Base-by-base conservation (phyloP, 1,140 invertebrate species). In the Andricus grossulariae region DNA sequence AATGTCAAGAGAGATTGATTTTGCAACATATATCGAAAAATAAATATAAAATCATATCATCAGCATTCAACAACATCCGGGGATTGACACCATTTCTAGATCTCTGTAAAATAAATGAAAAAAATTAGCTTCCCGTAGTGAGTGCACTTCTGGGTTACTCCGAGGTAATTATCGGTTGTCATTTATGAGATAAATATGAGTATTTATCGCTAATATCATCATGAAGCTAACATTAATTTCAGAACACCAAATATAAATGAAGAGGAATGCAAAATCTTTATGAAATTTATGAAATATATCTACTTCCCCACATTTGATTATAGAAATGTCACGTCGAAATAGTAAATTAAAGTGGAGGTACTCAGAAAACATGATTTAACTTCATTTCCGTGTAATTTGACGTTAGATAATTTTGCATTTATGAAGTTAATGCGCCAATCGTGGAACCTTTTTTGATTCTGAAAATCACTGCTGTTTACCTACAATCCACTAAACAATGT, bases 51-150 rank as follows among this genome's bases (percentile, higher is more conserved):
- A 45, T 45, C 39, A 45, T 45, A 18, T 54, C 19, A 60, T 21
- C 19, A 60, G 4, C 21, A 60, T 60, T 25, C 19, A 7, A 10
- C 8, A 21, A 66, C 57, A 39, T 66, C 57, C 57, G 57, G 57
- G 3, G 15, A 66, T 66, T 66, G 57, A 66, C 57, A 66, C 57
- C 15, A 32, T 66, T 66, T 66, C 18, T 57, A 13, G 25, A 32
- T 11, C 39, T 45, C 39, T 1, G 7, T 45, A 32, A 66, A 66
- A 15, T 13, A 11, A 60, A 21, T 25, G 13, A 66, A 13, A 21
- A 32, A 32, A 66, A 32, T 66, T 32, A 57, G 19, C 21, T 66
- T 32, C 10, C 25, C 12, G 21, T 32, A 12, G 16, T 16, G 57
- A 32, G 12, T 15, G 12, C 0, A 32, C 25, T 66, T 66, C 25